Evolutionary conservation across 2,888 invertebrate species (phyloP).

Genomic region (Trichogramma evanescens): DNA sequence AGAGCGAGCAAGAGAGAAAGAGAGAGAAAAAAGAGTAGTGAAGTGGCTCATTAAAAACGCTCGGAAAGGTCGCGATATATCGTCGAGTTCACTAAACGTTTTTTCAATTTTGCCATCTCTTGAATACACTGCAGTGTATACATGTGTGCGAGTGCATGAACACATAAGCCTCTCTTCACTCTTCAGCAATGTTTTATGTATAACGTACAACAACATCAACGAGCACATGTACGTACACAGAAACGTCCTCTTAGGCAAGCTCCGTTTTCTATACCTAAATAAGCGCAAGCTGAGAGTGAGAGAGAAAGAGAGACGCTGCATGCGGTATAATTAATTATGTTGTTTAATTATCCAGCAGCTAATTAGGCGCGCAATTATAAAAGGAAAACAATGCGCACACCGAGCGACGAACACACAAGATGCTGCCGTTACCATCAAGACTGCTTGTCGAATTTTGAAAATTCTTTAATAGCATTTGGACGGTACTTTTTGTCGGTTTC

Average conservation of each 20-base stretch:
- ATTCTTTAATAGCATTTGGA: too few relatives aligned
- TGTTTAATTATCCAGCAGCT: slow-evolving; percentile 38
- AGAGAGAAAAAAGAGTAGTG: not conserved
- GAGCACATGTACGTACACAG: too few relatives aligned
- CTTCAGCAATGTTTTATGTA: not conserved
- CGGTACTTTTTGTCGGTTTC: too few relatives aligned
- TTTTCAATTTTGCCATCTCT: not conserved
- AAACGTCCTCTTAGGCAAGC: too few relatives aligned
- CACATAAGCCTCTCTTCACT: too few relatives aligned
- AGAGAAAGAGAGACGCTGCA: not conserved
- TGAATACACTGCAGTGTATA: too few relatives aligned
- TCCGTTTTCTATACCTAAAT: too few relatives aligned
- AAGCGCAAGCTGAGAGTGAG: not conserved
- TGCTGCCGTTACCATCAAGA: slow-evolving; percentile 1
- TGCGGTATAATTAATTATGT: slow-evolving; percentile 35
- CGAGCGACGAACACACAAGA: not conserved
- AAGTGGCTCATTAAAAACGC: too few relatives aligned
- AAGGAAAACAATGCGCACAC: slow-evolving; percentile 29
- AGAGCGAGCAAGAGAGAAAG: slow-evolving; percentile 3
- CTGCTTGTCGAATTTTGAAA: too few relatives aligned
- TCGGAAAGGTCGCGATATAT: too few relatives aligned
- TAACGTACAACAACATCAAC: too few relatives aligned
- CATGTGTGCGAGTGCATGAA: too few relatives aligned
- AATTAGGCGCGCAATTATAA: slow-evolving; percentile 38
- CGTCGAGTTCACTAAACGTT: not conserved